These are phyloP conservation scores for Phytoseiulus persimilis DNA, from an alignment of 2,888 invertebrate species.

Conservation along the genomic window DNA sequence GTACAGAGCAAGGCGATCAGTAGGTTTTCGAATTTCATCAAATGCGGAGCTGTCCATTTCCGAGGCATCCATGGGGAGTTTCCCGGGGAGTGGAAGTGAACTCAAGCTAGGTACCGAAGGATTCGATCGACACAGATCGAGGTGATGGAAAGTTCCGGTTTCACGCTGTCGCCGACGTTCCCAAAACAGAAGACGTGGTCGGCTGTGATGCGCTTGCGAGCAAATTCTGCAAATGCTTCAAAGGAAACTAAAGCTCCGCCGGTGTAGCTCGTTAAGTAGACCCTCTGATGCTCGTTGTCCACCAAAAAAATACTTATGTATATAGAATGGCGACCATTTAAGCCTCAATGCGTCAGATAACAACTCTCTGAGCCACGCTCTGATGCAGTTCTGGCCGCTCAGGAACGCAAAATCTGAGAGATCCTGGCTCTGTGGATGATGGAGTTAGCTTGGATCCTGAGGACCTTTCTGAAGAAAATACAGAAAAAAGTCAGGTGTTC, in stretches of 20 bases:
- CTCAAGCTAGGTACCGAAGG: background rate
- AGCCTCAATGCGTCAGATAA: background rate
- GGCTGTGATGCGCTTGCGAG: background rate
- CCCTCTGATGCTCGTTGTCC: background rate
- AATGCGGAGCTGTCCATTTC: background rate
- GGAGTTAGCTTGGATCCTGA: no score
- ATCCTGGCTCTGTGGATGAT: no score
- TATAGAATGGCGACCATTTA: background rate
- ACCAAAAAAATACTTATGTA: background rate
- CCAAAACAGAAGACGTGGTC: background rate
- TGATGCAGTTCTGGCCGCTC: background rate
- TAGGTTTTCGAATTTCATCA: background rate
- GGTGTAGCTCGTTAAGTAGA: background rate
- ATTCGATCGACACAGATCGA: background rate
- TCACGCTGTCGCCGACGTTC: background rate
- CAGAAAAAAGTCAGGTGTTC: background rate
- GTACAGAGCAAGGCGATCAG: background rate
- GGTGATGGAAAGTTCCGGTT: background rate
- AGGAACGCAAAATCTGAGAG: background rate
- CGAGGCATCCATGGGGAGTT: background rate
- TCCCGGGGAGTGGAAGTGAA: background rate
- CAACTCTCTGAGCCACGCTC: background rate
- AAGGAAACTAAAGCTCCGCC: background rate
- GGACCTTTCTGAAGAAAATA: no score
- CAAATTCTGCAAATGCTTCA: background rate